Evolutionary conservation across 2,113 vertebrate species (phyloP), one percentile per base, ranked within the genome.

Genomic region (Murina feae): DNA sequence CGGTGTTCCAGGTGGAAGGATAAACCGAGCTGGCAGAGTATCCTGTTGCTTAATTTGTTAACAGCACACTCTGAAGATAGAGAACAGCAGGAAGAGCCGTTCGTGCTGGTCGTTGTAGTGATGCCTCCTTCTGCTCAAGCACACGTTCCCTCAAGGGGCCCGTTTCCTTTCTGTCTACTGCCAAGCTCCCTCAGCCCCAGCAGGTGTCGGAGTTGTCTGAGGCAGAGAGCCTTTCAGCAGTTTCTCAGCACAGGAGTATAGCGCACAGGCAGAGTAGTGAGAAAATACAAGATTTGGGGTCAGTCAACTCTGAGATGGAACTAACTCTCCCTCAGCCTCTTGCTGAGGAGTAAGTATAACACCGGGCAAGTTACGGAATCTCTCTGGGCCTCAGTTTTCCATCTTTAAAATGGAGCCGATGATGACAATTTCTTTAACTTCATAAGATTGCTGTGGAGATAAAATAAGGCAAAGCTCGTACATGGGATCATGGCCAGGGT

Each of bases 381-480:
- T 93, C 78, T 83, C 42, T 28, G 49, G 76, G 55, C 63, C 85
- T 96, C 60, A 7, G 53, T 81, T 94, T 72, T 91, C 39, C 47
- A 68, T 63, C 90, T 86, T 6, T 95, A 63, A 93, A 92, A 89
- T 75, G 82, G 80, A 42, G 66, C 68, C 20, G 10, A 23, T 69
- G 39, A 5, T 28, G 11, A 20, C 47, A 42, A 68, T 66, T 78
- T 69, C 74, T 86, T 39, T n/a, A 82, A 76, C 51, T 11, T 28
- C 44, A 1, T 39, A 72, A 81, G 25, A 86, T 63, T n/a, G n/a
- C 83, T 79, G 12, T 20, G 69, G 86, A 49, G 72, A 78, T 92
- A 86, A 94, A 95, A 93, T 6, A 17, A 95, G 82, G 51, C 74
- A 39, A 30, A 17, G 55, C 21, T 7, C 13, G 14, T 58, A 10